Conservation (phyloP, 2,888 invertebrate genomes). For the Geotrupes spiniger region DNA sequence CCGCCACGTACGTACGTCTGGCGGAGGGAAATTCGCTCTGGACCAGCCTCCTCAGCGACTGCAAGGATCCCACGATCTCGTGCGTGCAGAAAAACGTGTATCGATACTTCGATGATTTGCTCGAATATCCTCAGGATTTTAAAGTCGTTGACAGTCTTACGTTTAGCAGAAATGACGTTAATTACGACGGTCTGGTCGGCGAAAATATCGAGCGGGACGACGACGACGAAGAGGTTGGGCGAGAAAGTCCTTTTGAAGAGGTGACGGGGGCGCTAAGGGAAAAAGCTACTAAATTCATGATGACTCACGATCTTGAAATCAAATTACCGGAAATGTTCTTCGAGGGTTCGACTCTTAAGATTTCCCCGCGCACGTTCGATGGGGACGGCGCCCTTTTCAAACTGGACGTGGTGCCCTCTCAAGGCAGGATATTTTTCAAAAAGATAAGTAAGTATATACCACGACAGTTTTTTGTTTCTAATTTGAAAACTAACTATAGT, state of each 20-base stretch:
- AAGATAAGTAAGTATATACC: conserved; percentile 62
- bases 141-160: conserved; percentile 57
- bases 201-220: conserved; percentile 38
- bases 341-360: conserved; percentile 68
- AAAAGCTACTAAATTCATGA: conserved; percentile 64
- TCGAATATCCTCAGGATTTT: conserved; percentile 51
- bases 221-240: conserved; percentile 49
- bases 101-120: conserved; percentile 65
- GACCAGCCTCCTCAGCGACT: conserved; percentile 71
- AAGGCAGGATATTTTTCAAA: conserved; percentile 58
- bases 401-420: conserved; percentile 64
- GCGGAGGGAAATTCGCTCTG: conserved; percentile 60
- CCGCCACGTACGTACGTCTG: conserved; percentile 38
- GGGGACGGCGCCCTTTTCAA: conserved; percentile 73
- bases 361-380: conserved; percentile 71
- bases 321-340: conserved; percentile 71
- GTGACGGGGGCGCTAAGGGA: conserved; percentile 69
- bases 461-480: too few species aligned
- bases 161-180: conserved; percentile 40
- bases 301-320: conserved; percentile 74
- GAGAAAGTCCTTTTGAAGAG: conserved; percentile 65
- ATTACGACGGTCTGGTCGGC: conserved; percentile 29
- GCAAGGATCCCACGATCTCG: conserved; percentile 63
- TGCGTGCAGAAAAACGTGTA: conserved; percentile 78
- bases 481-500: too few species aligned